Conservation (phyloP, 2,888 invertebrate species). For the Andrena marginata region DNA sequence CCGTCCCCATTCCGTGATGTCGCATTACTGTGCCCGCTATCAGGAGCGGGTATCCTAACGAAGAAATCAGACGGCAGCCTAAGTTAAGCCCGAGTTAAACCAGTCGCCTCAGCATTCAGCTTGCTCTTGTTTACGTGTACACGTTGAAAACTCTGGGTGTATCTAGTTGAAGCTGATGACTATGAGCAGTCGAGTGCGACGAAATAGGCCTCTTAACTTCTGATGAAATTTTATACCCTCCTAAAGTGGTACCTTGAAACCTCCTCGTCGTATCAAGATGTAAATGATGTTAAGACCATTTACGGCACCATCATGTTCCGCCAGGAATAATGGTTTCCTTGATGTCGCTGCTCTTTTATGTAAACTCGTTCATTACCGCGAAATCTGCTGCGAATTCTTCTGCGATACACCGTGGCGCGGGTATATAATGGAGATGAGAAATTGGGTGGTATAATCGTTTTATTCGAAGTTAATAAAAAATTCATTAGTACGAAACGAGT, state of each 20-base stretch:
- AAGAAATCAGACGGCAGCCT: neutral
- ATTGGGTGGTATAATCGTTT: neutral
- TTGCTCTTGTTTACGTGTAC: neutral
- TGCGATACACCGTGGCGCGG: neutral
- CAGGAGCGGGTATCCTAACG: neutral
- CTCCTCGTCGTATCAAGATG: conserved; percentile 22
- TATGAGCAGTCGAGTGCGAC: neutral
- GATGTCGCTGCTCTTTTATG: neutral
- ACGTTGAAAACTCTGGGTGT: neutral
- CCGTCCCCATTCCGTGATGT: conserved; percentile 18
- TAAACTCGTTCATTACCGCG: neutral
- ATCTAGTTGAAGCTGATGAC: conserved; percentile 3
- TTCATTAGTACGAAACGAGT: conserved; percentile 2
- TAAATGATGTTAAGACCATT: conserved; percentile 29
- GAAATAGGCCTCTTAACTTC: conserved; percentile 9
- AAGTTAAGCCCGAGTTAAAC: neutral
- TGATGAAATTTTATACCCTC: conserved; percentile 28
- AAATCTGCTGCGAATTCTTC: neutral
- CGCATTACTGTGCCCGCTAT: neutral
- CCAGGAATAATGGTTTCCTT: conserved; percentile 1
- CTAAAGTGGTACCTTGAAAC: conserved; percentile 21
- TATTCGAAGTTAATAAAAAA: conserved; percentile 30
- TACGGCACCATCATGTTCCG: conserved; percentile 10
- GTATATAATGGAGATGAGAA: neutral
- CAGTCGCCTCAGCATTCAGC: neutral